Conservation (phyloP, 2,113 vertebrate genomes). For the Eclectus roratus region DNA sequence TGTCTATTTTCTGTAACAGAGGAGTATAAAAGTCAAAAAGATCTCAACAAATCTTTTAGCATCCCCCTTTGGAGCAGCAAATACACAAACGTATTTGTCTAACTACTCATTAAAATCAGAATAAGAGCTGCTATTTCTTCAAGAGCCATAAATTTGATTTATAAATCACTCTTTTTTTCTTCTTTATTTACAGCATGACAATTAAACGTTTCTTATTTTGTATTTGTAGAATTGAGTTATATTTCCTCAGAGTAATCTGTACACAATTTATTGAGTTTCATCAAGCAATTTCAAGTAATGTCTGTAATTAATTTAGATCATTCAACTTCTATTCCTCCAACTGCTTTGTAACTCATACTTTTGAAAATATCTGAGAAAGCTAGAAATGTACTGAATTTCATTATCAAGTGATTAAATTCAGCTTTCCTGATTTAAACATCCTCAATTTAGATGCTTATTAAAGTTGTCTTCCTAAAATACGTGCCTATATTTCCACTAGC, state of each 20-base stretch:
- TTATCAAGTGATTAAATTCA: background rate
- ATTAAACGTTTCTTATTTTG: background rate
- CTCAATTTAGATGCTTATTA: background rate
- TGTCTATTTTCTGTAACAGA: background rate
- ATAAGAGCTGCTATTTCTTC: background rate
- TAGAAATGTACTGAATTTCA: background rate
- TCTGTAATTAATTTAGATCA: conserved; percentile 30
- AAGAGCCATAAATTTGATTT: background rate
- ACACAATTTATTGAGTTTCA: background rate
- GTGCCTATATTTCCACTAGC: background rate
- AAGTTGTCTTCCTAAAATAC: background rate
- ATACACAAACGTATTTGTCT: background rate
- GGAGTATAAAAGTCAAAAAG: background rate
- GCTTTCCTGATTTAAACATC: background rate
- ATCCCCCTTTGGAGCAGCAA: background rate
- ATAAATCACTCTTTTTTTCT: background rate
- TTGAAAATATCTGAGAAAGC: background rate
- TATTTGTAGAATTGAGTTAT: background rate
- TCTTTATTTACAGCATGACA: background rate
- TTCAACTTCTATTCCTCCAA: background rate
- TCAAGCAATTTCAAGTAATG: background rate
- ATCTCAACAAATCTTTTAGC: background rate
- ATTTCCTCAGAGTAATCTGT: background rate
- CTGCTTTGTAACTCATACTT: background rate
- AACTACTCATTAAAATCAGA: conserved; percentile 6